These are phyloP conservation scores for Listronotus bonariensis DNA, from an alignment of 1,140 invertebrate species.

Conservation along the genomic window DNA sequence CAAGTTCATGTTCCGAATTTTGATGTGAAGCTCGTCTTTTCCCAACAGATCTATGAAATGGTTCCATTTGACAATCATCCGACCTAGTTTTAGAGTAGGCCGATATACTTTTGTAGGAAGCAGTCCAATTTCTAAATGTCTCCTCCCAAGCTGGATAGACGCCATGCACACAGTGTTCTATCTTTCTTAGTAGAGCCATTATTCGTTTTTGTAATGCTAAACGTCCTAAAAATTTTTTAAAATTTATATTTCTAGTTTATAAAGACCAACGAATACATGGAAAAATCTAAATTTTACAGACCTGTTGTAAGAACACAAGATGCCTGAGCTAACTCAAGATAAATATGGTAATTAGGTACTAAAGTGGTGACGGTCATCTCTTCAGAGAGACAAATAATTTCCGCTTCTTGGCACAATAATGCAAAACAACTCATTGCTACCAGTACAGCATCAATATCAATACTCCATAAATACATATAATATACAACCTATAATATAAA, in stretches of 20 bases:
- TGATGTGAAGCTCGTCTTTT: conserved; percentile 92
- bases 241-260: conserved; percentile 3
- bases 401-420: conserved; percentile 93
- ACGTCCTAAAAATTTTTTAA: conserved; percentile 65
- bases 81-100: conserved; percentile 86
- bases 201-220: conserved; percentile 92
- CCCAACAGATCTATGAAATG: conserved; percentile 79
- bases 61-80: conserved; percentile 81
- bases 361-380: conserved; percentile 88
- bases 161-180: conserved; percentile 93
- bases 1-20: conserved; percentile 94
- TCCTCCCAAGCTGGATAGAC: conserved; percentile 95
- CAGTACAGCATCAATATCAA: conserved; percentile 94
- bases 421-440: conserved; percentile 96
- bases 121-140: conserved; percentile 91
- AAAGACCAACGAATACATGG: no score
- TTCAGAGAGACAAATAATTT: conserved; percentile 91
- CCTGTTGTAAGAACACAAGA: conserved; percentile 88
- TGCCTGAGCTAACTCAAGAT: conserved; percentile 89
- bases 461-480: conserved; percentile 98
- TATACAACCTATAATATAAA: conserved; percentile 80
- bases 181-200: conserved; percentile 89
- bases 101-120: conserved; percentile 74
- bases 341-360: conserved; percentile 93
- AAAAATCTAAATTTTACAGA: conserved; percentile 53